Base-by-base conservation (phyloP, 2,113 vertebrate genomes). In the Coptodon rendalli region DNA sequence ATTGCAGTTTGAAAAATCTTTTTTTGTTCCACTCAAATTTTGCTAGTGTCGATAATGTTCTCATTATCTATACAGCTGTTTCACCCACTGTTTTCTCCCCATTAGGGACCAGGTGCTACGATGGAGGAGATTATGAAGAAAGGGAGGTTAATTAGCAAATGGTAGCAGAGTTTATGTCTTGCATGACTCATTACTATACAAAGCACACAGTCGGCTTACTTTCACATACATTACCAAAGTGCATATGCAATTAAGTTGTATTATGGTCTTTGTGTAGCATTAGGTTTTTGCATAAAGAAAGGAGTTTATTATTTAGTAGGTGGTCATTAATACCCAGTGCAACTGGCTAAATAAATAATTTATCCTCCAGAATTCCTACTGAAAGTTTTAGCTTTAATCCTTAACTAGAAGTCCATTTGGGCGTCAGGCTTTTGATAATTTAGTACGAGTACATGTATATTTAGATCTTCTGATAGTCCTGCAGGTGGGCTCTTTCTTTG, bases 101-200 rank as follows among this genome's bases (percentile, higher is more conserved):
- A 53, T 88, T 86, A 57, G 61, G 54, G 56, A 45, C 16, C n/a
- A 83, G 50, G 6, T 66, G 43, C 54, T 83, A 80, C 71, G 43
- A 96, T 95, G 81, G 95, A 95, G 85, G 29, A 83, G 82, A 94
- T 80, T 40, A 53, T 89, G 87, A 92, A 94, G 90, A 91, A 92
- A 80, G 86, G 84, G 59, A 63, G 61, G 91, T 95, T 90, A 92
- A 96, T 87, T 96, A 56, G n/a, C 68, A 86, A 52, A 92, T 86
- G 16, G 27, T 93, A 59, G 93, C 94, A 86, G 93, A 50, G 8
- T 95, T 94, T 91, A 54, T 91, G 7, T 94, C 92, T 97, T 91
- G 89, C 95, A 96, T 81, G 93, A 97, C 82, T 81, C 84, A 6
- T 8, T 94, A 9, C 96, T 94, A 92, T 90, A 92, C 54, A 92